Conservation (phyloP, 1,140 invertebrate species). For the Danaus plexippus region DNA sequence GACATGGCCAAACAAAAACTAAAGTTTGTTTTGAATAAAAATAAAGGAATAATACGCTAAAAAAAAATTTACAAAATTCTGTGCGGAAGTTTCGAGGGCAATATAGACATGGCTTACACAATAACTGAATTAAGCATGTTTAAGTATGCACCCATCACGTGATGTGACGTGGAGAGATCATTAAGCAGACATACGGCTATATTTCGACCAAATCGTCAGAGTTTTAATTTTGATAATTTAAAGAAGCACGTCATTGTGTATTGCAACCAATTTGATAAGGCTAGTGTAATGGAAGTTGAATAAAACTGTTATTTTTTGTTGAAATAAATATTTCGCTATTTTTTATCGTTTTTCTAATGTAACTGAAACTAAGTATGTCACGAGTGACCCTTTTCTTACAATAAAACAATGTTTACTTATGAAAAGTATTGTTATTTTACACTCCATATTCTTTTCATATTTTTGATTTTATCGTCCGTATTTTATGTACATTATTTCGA, state of each 20-base stretch:
- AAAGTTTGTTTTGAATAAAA: no score
- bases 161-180: background rate
- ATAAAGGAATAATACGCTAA: no score
- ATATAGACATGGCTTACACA: constrained; percentile 2
- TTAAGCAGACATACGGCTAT: background rate
- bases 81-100: constrained; percentile 3
- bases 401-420: constrained; percentile 4
- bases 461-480: constrained; percentile 3
- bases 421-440: constrained; percentile 1
- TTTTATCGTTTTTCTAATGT: no score
- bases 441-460: constrained; percentile 3
- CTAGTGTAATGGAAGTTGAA: constrained; percentile 1
- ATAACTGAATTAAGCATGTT: constrained; percentile 1
- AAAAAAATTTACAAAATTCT: no score
- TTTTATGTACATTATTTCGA: constrained; percentile 3
- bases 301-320: constrained; percentile 3
- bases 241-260: background rate
- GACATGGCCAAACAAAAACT: no score
- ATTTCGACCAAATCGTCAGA: background rate
- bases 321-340: no score
- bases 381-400: constrained; percentile 4
- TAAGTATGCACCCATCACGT: background rate
- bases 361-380: background rate
- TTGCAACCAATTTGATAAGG: constrained; percentile 3
- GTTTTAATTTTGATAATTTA: constrained; percentile 1